Evolutionary conservation across 2,797 vertebrate genomes (phyloP).

Genomic region (Gorsachius magnificus): DNA sequence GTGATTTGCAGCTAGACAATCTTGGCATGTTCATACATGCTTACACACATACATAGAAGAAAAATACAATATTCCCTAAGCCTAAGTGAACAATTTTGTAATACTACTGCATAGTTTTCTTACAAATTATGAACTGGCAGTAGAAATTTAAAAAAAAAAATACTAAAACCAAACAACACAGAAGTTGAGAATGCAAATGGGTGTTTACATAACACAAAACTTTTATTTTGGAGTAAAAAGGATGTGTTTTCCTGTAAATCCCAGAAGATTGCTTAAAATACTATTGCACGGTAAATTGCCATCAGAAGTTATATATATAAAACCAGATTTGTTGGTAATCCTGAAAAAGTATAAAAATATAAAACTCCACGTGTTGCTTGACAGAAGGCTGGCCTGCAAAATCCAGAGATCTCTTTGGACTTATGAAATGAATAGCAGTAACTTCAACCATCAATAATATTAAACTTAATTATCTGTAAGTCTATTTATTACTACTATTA

Average conservation of each 20-base stretch:
- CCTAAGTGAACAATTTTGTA: neutral
- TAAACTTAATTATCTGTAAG: neutral
- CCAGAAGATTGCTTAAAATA: neutral
- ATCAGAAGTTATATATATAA: neutral
- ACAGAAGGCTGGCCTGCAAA: neutral
- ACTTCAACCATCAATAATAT: neutral
- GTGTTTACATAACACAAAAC: neutral
- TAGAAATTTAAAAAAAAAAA: neutral
- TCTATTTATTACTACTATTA: neutral
- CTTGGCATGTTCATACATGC: neutral
- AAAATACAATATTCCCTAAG: neutral
- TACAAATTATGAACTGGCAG: neutral
- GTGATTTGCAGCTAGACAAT: neutral
- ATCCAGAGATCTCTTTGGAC: neutral
- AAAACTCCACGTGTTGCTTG: neutral
- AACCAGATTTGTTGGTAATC: neutral
- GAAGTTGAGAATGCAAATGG: neutral
- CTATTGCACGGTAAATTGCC: neutral
- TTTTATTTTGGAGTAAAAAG: neutral
- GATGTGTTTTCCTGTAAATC: neutral
- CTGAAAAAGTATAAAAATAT: neutral
- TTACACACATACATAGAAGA: neutral
- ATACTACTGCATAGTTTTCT: neutral
- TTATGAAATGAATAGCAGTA: neutral
- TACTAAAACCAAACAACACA: neutral